Evolutionary conservation across 1,140 invertebrate species (phyloP), one percentile per base, ranked within the genome.

Genomic region (Hormaphis cornu): DNA sequence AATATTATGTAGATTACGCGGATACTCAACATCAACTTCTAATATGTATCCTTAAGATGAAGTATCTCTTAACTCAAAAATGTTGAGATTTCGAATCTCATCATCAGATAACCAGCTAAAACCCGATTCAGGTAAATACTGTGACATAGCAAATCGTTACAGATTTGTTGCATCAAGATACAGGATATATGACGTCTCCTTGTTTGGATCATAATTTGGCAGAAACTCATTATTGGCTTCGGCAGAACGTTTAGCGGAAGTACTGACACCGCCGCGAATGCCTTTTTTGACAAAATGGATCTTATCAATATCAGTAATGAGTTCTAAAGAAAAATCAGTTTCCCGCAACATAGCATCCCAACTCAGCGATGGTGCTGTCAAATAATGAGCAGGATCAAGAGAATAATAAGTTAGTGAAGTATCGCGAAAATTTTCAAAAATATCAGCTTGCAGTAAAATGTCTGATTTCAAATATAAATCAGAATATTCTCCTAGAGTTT

Each of bases 1-100:
- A 22, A n/a, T 1, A 28, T 76, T 66, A 50, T 77, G 73, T 12
- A 78, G 44, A 42, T 9, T 16, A 2, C 22, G 33, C 0, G 22
- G 37, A 6, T 59, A 59, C 12, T 7, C 28, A 26, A 58, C n/a
- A 6, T 40, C 46, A 5, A 50, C 46, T 10, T 24, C 46, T 1
- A 6, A 33, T 9, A 33, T 0, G 14, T 16, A 52, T n/a, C 24
- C 48, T n/a, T n/a, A n/a, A n/a, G n/a, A n/a, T n/a, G n/a, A n/a
- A n/a, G n/a, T n/a, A n/a, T n/a, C n/a, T n/a, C n/a, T n/a, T n/a
- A n/a, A n/a, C n/a, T n/a, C n/a, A n/a, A n/a, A n/a, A n/a, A n/a
- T n/a, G n/a, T n/a, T n/a, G n/a, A n/a, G n/a, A n/a, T n/a, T n/a
- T n/a, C n/a, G n/a, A n/a, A n/a, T n/a, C n/a, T n/a, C n/a, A n/a